phyloP scores from a whole-genome alignment of 2,888 invertebrate species.

The Ormia ochracea region DNA sequence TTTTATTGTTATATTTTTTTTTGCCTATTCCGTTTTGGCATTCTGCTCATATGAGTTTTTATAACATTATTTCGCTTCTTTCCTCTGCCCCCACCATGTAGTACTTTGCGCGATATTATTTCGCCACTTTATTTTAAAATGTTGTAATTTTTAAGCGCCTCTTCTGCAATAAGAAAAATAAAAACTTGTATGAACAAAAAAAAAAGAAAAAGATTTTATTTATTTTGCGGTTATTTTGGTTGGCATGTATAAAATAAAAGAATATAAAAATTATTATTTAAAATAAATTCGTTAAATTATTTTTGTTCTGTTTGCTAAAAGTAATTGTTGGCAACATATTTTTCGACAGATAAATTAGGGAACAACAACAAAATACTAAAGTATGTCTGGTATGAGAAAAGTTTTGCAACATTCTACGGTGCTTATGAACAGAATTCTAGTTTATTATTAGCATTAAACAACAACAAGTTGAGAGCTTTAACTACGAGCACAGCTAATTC shows the following conservation, averaged over 20 bases:
- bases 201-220: slow-evolving; percentile 26
- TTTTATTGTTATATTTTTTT: slow-evolving; percentile 5
- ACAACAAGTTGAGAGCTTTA: background rate
- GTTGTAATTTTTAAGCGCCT: slow-evolving; percentile 31
- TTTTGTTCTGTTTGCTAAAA: background rate
- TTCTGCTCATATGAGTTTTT: background rate
- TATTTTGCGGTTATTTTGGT: slow-evolving; percentile 50
- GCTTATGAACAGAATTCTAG: slow-evolving; percentile 30
- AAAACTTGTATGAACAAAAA: background rate
- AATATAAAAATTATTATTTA: background rate
- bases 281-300: slow-evolving; percentile 1
- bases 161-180: background rate
- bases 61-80: background rate
- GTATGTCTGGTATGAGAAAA: background rate
- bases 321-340: slow-evolving; percentile 41
- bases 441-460: slow-evolving; percentile 18
- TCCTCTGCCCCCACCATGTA: background rate
- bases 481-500: background rate
- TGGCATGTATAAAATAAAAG: slow-evolving; percentile 28
- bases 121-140: slow-evolving; percentile 26
- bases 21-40: slow-evolving; percentile 7
- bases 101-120: slow-evolving; percentile 9
- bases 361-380: background rate
- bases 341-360: background rate
- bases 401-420: background rate